phyloP scores from a whole-genome alignment of 2,888 invertebrate species.

The Petrolisthes cinctipes region DNA sequence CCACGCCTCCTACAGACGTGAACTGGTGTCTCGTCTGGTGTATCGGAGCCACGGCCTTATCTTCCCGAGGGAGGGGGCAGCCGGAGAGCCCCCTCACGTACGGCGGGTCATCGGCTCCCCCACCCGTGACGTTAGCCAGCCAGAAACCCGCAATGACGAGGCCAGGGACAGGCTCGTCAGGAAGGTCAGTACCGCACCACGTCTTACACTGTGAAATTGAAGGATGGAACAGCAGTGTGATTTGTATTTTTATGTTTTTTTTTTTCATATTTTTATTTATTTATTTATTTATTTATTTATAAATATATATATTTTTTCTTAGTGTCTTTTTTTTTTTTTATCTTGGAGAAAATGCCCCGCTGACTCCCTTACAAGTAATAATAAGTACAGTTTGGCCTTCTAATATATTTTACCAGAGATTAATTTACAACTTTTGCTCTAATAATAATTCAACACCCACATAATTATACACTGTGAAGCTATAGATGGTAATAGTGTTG shows the following conservation, averaged over 20 bases:
- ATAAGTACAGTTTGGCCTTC: too few relatives aligned
- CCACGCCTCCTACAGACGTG: conserved; percentile 24
- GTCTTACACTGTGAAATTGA: too few relatives aligned
- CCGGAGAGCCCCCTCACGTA: conserved; percentile 37
- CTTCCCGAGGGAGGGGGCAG: conserved; percentile 42
- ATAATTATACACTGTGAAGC: too few relatives aligned
- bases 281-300: background rate
- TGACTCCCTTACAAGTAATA: too few relatives aligned
- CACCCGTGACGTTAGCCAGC: conserved; percentile 13
- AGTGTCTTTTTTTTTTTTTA: background rate
- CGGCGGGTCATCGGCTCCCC: conserved; percentile 16
- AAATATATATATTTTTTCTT: background rate
- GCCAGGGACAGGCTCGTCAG: conserved; percentile 27
- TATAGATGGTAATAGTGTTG: too few relatives aligned
- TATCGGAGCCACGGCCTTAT: conserved; percentile 40
- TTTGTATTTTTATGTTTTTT: background rate
- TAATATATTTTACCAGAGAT: too few relatives aligned
- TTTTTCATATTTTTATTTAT: background rate
- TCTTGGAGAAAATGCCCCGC: too few relatives aligned
- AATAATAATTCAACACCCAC: too few relatives aligned
- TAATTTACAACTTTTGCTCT: too few relatives aligned
- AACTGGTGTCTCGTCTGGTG: conserved; percentile 44
- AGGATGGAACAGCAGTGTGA: too few relatives aligned
- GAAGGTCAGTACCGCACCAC: conserved; percentile 18
- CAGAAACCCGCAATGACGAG: conserved; percentile 6